A percentile compares a stretch with the other conserved stretches of the same genome.
These are phyloP conservation scores for Chironomus tepperi DNA, from an alignment of 1,140 invertebrate genomes.

Conservation along the genomic window DNA sequence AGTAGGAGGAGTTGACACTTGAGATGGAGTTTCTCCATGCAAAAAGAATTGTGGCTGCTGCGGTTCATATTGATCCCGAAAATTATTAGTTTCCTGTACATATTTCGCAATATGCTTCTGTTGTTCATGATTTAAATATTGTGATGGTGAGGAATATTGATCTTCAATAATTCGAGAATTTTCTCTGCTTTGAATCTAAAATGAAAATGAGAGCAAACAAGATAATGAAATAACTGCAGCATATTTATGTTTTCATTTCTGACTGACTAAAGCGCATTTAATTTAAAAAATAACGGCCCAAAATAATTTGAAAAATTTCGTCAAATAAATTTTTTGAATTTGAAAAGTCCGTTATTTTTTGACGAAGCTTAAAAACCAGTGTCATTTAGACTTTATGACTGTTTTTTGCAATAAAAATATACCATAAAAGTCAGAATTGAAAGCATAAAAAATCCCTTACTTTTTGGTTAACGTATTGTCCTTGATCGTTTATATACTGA, in stretches of 20 bases:
- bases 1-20: background rate
- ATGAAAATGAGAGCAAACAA: background rate
- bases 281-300: no score
- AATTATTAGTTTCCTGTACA: conserved; percentile 11
- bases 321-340: no score
- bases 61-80: conserved; percentile 25
- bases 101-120: conserved; percentile 18
- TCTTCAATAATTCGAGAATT: conserved; percentile 19
- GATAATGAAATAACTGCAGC: no score
- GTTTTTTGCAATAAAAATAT: background rate
- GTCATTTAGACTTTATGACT: no score
- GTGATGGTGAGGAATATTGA: conserved; percentile 5
- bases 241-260: no score
- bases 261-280: no score
- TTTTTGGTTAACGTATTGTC: conserved; percentile 27
- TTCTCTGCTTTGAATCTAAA: conserved; percentile 17
- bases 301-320: no score
- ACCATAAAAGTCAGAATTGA: background rate
- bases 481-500: conserved; percentile 26
- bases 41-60: conserved; percentile 29
- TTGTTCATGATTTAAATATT: conserved; percentile 17
- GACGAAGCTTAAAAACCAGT: no score
- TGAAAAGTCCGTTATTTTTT: no score
- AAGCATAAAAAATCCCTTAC: background rate
- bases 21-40: background rate